Base-by-base conservation (phyloP, 2,113 vertebrate species). In the Caloenas nicobarica region DNA sequence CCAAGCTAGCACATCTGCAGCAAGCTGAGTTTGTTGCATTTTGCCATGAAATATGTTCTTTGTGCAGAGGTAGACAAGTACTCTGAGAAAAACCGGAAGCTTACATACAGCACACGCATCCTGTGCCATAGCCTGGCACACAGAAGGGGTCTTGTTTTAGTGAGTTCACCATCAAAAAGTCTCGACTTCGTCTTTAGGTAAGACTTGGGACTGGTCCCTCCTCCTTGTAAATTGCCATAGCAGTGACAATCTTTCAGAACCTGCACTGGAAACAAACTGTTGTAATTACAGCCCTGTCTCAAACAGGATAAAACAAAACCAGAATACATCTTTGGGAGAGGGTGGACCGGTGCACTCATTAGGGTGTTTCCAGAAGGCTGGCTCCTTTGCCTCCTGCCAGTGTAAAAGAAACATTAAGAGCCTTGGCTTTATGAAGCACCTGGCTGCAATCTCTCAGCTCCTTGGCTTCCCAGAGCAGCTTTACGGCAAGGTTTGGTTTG, bases 101-200 rank as follows among this genome's bases (percentile, higher is more conserved):
- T 66, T 29, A 53, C 22, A 4, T 15, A 13, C 2, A 26, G 6
- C 51, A 9, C 50, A 5, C 2, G 2, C 1, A 1, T 21, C n/a
- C 46, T 24, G 21, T 24, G 50, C 54, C 28, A 4, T 4, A 36
- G 34, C 6, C 42, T 29, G 13, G 76, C 70, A 25, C 10, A 7
- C 19, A 46, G 24, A 33, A 82, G 73, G 19, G 44, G 34, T 44
- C 51, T 51, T 40, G 58, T 7, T 50, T 86, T 29, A 21, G 14
- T 2, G 5, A 44, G 28, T 4, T 61, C 36, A 10, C 57, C 53
- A 38, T 62, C 82, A 62, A n/a, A 61, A 69, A 65, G 24, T 16
- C 54, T 73, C 79, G 13, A 0, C 24, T 44, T 72, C 29, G 6
- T 18, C 57, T 68, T 61, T 50, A 21, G 15, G 36, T 25, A n/a